These are phyloP conservation scores for Herminia tarsipennalis DNA, from an alignment of 2,888 invertebrate species.

Conservation along the genomic window DNA sequence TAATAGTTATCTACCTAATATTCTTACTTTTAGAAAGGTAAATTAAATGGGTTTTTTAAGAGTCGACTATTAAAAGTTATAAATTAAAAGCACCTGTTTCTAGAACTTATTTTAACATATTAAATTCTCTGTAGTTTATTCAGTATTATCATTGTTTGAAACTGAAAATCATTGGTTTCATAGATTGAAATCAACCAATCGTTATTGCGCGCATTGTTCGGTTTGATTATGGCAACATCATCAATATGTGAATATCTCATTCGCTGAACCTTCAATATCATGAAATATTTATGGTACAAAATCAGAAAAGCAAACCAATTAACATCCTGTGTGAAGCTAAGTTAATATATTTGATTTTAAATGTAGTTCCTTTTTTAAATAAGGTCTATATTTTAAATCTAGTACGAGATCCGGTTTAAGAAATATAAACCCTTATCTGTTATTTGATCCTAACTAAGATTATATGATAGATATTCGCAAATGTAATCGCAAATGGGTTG, in stretches of 20 bases:
- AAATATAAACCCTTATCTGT: no score
- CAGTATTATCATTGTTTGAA: constrained; percentile 35
- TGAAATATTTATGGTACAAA: constrained; percentile 70
- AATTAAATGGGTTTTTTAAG: no score
- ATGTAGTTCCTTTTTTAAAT: no score
- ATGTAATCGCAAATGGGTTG: no score
- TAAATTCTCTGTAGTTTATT: constrained; percentile 27
- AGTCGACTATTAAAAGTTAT: no score
- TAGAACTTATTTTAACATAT: not conserved
- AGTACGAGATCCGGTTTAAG: no score
- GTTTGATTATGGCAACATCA: constrained; percentile 73
- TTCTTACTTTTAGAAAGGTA: no score
- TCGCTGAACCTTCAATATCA: constrained; percentile 60
- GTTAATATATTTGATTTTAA: constrained; percentile 30
- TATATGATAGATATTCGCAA: no score
- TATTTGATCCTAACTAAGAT: no score
- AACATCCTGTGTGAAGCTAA: constrained; percentile 46
- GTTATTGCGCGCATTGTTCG: constrained; percentile 67
- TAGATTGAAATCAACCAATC: constrained; percentile 71
- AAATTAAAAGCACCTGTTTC: no score
- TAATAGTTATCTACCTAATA: no score
- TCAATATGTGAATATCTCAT: constrained; percentile 80
- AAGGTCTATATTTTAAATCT: no score
- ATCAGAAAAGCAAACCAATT: constrained; percentile 65
- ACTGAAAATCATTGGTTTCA: constrained; percentile 57